Evolutionary conservation across 2,888 invertebrate species (phyloP).

Genomic region (Clusia tigrina): DNA sequence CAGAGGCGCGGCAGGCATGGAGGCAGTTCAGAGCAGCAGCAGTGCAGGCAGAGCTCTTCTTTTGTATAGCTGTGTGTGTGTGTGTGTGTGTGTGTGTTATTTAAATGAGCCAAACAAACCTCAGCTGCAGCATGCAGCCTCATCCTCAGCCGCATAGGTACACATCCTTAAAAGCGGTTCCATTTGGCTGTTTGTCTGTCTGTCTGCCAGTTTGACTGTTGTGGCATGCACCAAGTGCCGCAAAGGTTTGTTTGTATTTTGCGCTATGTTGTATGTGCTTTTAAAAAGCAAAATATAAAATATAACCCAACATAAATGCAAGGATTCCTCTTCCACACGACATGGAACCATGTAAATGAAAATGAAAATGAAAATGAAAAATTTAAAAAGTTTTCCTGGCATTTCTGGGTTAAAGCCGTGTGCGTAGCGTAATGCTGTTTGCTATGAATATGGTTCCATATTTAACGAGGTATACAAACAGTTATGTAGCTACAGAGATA

Average conservation of each 20-base stretch:
- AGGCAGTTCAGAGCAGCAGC: too few relatives aligned
- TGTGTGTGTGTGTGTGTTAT: neutral
- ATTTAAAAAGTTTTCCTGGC: slow-evolving; percentile 10
- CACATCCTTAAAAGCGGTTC: too few relatives aligned
- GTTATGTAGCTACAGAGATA: too few relatives aligned
- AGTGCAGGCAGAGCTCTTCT: too few relatives aligned
- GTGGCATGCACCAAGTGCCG: too few relatives aligned
- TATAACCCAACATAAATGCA: neutral
- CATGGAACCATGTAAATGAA: neutral
- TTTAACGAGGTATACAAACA: too few relatives aligned
- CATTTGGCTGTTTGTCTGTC: neutral
- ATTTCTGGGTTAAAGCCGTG: neutral
- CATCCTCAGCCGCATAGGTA: too few relatives aligned
- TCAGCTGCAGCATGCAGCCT: neutral
- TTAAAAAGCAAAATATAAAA: neutral
- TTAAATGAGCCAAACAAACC: neutral
- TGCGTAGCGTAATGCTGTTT: neutral
- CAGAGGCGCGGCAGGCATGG: neutral
- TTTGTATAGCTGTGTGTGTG: too few relatives aligned
- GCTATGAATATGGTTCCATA: neutral
- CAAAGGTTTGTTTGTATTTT: too few relatives aligned
- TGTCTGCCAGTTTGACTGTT: neutral
- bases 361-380: slow-evolving; percentile 12
- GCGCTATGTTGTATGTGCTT: neutral
- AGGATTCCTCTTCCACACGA: too few relatives aligned